Base-by-base conservation (phyloP, 2,888 invertebrate genomes). In the Iselma pallidipennis region DNA sequence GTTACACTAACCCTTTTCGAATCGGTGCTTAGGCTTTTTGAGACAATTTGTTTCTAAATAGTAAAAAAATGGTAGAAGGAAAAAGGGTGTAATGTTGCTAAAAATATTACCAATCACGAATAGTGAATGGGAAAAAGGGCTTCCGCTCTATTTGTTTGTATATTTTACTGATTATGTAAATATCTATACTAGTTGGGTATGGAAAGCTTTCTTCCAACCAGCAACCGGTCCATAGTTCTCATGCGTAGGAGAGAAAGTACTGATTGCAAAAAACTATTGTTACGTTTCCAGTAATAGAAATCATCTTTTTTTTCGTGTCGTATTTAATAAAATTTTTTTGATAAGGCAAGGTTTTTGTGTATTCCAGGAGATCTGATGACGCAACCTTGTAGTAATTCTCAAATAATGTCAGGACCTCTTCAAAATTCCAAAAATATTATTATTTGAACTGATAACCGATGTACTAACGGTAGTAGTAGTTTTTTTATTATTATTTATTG, bases 91-190 rank as follows among this genome's bases (percentile, higher is more conserved):
- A n/a, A n/a, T n/a, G n/a, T n/a, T n/a, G n/a, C n/a, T n/a, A 37
- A 16, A 16, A 16, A 16, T 37, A 37, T 37, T 37, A 37, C 6
- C 16, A 37, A 37, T 16, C 37, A 16, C 7, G 9, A 37, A 19
- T 37, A 16, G 16, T 57, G 50, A 51, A 57, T 57, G 28, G 6
- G 33, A 33, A 33, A 52, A 52, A 33, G 16, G 51, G 52, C 57
- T 57, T 57, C 57, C 45, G 57, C 52, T 52, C 52, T 28, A 48
- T 52, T 58, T 58, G 58, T 53, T 58, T 58, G 53, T 58, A 48
- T 58, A 45, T 58, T 57, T 48, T 53, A 58, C 33, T 48, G 58
- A 58, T 58, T 58, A 58, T 58, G 33, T 58, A 58, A 58, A 58
- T 48, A 53, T 58, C 33, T 49, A 50, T 37, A 7, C 50, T 33